Evolutionary conservation across 2,888 invertebrate species (phyloP), one percentile per base, ranked within the genome.

Genomic region (Parnassius orleans): DNA sequence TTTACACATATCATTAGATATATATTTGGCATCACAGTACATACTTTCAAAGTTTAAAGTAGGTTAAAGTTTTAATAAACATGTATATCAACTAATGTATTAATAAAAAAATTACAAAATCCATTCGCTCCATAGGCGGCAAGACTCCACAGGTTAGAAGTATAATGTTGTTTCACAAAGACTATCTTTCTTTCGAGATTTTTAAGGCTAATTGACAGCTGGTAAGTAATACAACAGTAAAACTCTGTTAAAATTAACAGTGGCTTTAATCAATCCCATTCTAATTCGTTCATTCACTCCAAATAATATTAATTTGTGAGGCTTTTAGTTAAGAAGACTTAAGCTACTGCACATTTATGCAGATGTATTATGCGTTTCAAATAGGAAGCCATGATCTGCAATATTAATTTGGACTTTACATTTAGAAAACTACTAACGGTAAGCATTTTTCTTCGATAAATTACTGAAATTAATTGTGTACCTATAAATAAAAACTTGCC

Each of bases 11-110:
- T 78, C 81, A 72, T 78, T 84, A 78, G 80, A 79, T 69, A 74
- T 72, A 76, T 69, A 76, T 90, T 90, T 90, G 90, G 90, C 90
- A 90, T 89, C 89, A 89, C 90, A 90, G 88, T 87, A 81, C 33
- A 33, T 33, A 33, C 72, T 79, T 79, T 78, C 77, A 77, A 77
- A 82, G 77, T 78, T 68, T 51, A 65, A 60, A 64, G 9, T 60
- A 61, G 54, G 57, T 60, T 53, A 60, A 51, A 54, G 54, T 70
- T 71, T 70, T 62, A 68, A 74, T 75, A 76, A 75, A 72, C 72
- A 73, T 75, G 75, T 66, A 70, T 63, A 61, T n/a, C n/a, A n/a
- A 64, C 15, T 53, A 64, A 57, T 58, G 44, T 43, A 42, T 42
- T 51, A 48, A 57, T 60, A 51, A 53, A 53, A 63, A 54, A 54